A percentile compares a stretch with the other conserved stretches of the same genome.
Conservation (phyloP, 2,113 vertebrate species). For the Accipiter cooperii region DNA sequence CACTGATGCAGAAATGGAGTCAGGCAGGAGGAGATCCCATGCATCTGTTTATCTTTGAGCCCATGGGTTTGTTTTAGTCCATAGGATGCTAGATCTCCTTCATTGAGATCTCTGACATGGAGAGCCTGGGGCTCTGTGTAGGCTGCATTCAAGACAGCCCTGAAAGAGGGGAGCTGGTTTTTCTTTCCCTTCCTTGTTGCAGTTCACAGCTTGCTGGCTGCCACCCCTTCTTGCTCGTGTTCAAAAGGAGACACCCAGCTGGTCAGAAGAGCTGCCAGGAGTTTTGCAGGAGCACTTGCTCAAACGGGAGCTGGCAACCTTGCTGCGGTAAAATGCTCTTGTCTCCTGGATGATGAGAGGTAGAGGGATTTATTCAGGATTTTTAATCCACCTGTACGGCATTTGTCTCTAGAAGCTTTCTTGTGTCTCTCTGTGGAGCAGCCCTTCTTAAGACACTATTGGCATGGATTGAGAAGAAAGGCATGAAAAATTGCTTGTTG, state of each 20-base stretch:
- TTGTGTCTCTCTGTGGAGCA: neutral
- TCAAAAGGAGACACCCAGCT: neutral
- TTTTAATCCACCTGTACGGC: neutral
- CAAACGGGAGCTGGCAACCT: neutral
- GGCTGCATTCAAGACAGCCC: neutral
- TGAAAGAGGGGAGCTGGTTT: neutral
- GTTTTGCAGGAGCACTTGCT: neutral
- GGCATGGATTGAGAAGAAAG: neutral
- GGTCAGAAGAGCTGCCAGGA: neutral
- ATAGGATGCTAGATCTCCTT: neutral
- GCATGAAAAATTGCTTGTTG: neutral
- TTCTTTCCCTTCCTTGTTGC: neutral
- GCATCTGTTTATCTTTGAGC: neutral
- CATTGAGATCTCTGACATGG: neutral
- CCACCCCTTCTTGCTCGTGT: neutral
- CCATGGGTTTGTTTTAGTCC: neutral
- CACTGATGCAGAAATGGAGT: neutral
- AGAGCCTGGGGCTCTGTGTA: neutral
- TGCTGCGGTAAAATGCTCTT: fast-evolving
- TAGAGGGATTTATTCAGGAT: neutral
- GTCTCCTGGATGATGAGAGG: neutral
- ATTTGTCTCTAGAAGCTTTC: neutral
- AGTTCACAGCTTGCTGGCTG: neutral
- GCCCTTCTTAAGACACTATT: neutral
- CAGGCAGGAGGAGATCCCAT: neutral